Evolutionary conservation across 2,797 vertebrate genomes (phyloP).

Genomic region (Percopsis omiscomaycus): DNA sequence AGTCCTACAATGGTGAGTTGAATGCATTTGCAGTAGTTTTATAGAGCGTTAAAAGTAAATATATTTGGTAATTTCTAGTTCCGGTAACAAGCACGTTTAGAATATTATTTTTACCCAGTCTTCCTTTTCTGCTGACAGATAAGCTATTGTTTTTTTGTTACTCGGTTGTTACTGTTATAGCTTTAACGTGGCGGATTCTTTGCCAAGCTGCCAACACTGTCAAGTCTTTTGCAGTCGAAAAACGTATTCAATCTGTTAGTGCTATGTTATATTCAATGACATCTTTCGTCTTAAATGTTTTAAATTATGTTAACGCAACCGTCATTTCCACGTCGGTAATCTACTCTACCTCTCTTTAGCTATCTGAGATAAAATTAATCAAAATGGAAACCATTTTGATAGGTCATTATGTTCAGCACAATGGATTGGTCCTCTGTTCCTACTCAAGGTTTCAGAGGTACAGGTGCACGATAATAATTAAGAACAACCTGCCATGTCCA

Average conservation of each 20-base stretch:
- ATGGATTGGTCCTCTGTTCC: neutral
- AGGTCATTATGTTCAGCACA: neutral
- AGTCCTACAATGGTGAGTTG: slow-evolving; percentile 63
- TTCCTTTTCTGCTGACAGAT: neutral
- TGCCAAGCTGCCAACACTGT: slow-evolving; percentile 42
- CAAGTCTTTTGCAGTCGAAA: slow-evolving; percentile 9
- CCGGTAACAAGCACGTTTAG: neutral
- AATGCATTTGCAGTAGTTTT: slow-evolving; percentile 41
- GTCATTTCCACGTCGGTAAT: too few species aligned
- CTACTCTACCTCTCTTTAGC: too few species aligned
- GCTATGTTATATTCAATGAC: too few species aligned
- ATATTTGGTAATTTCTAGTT: neutral
- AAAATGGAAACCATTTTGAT: slow-evolving; percentile 1
- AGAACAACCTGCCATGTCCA: neutral
- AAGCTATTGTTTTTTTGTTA: neutral
- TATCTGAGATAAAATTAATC: too few species aligned
- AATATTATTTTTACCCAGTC: neutral
- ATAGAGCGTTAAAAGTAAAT: slow-evolving; percentile 32
- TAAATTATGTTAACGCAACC: too few species aligned
- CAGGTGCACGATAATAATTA: slow-evolving; percentile 13
- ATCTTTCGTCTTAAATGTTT: too few species aligned
- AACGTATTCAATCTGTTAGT: too few species aligned
- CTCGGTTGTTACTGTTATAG: slow-evolving; percentile 20
- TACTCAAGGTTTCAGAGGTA: slow-evolving; percentile 26
- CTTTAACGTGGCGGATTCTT: slow-evolving; percentile 69